Base-by-base conservation (phyloP, 2,797 vertebrate genomes). In the Ceryle rudis region DNA sequence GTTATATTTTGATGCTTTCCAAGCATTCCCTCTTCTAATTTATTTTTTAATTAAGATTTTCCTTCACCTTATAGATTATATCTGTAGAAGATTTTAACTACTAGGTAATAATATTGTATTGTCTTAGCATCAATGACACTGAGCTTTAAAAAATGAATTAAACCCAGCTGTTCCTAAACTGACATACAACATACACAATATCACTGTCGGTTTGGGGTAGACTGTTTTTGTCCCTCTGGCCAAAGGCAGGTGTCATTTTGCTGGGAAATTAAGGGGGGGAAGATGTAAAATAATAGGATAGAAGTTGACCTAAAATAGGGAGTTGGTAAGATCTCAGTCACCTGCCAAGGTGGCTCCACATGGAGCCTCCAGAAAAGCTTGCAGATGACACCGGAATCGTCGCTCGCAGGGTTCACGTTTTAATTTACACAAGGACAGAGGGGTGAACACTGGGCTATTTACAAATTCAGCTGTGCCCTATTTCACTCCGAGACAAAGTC, bases 381-480 rank as follows among this genome's bases (percentile, higher is more conserved):
- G 69, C 55, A 70, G 85, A 83, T 95, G 93, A 94, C n/a, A 31
- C 72, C 29, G 41, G 71, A 85, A 57, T 72, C 96, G 94, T 84
- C 1, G 2, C 94, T 96, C 42, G 28, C 84, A 86, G 88, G 79
- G 94, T 93, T 87, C 52, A 22, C 77, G 87, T 82, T 95, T 94
- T 88, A 92, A 95, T 97, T 96, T 95, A 66, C 82, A 62, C 87
- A 92, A 95, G 92, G 92, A 83, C 95, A 86, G 60, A 94, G 66
- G 93, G 79, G 78, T 95, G 89, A 94, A 72, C 64, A 23, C 29
- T 3, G 15, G 75, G 52, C 81, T 96, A 54, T 91, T 94, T 96
- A 92, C 86, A 66, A 91, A 97, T 97, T 96, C 95, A 96, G 87
- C 91, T 91, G 90, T 93, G 92, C 64, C 90, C 96, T 97, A 78